Evolutionary conservation across 2,888 invertebrate species (phyloP).

Genomic region (Drosophila basisetae): DNA sequence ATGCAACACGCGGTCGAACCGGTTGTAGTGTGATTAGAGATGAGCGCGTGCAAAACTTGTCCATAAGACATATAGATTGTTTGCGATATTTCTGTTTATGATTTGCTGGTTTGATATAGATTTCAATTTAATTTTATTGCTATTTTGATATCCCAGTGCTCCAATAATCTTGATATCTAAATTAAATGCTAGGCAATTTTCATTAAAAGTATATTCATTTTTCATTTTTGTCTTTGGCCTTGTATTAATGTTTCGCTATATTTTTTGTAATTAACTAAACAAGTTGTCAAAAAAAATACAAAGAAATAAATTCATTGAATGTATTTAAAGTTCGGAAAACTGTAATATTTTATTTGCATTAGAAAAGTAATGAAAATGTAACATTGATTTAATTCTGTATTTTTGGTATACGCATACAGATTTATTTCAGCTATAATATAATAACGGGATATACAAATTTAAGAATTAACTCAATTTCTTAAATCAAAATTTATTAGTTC

Average conservation of each 20-base stretch:
- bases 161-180: not conserved
- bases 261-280: not conserved
- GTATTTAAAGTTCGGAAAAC: not conserved
- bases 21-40: conserved; percentile 49
- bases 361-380: not conserved
- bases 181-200: not conserved
- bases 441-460: not conserved
- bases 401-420: not conserved
- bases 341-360: not conserved
- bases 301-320: not conserved
- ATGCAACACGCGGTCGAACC: conserved; percentile 76
- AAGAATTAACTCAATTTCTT: not conserved
- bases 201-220: not conserved
- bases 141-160: not conserved
- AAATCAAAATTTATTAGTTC: not conserved
- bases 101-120: not conserved
- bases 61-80: not conserved
- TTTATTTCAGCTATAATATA: not conserved
- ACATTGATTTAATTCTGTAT: not conserved
- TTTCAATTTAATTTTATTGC: not conserved
- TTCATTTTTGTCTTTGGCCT: not conserved
- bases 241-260: not conserved
- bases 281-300: not conserved
- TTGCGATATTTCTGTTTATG: not conserved
- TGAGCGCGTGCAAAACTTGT: conserved; percentile 25